phyloP scores from a whole-genome alignment of 2,888 invertebrate species.

The Steinernema scapterisci region DNA sequence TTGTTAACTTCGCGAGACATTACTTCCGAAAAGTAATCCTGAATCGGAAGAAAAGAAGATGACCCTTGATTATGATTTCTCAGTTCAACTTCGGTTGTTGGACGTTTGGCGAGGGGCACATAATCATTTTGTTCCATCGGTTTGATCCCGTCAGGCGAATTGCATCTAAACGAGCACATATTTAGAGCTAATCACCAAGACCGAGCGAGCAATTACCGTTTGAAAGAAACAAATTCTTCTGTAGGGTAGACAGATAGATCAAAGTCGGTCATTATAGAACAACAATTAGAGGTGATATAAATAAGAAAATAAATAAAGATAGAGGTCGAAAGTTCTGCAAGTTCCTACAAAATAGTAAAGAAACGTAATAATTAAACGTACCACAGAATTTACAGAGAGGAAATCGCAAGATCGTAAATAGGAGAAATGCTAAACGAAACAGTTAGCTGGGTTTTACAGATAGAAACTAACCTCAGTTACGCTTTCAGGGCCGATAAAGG shows the following conservation, averaged over 20 bases:
- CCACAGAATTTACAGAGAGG: not conserved
- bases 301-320: not conserved
- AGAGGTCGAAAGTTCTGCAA: not conserved
- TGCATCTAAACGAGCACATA: constrained; percentile 1
- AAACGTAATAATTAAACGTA: not conserved
- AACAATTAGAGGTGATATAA: not conserved
- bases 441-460: not conserved
- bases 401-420: not conserved
- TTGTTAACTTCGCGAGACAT: not conserved
- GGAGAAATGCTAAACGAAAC: constrained; percentile 1
- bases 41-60: constrained; percentile 10
- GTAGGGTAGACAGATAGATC: constrained; percentile 14
- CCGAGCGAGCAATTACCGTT: constrained; percentile 8
- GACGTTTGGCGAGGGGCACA: constrained; percentile 16
- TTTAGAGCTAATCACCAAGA: not conserved
- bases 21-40: constrained; percentile 10
- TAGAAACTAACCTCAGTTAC: constrained; percentile 10
- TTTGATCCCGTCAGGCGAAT: not conserved
- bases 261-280: constrained; percentile 7
- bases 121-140: constrained; percentile 3
- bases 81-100: constrained; percentile 5
- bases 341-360: not conserved
- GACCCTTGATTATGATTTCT: constrained; percentile 1
- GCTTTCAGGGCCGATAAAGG: constrained; percentile 29
- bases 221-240: constrained; percentile 22